These are phyloP conservation scores for Pelvicachromis taeniatus DNA, from an alignment of 2,113 vertebrate genomes.

Conservation along the genomic window DNA sequence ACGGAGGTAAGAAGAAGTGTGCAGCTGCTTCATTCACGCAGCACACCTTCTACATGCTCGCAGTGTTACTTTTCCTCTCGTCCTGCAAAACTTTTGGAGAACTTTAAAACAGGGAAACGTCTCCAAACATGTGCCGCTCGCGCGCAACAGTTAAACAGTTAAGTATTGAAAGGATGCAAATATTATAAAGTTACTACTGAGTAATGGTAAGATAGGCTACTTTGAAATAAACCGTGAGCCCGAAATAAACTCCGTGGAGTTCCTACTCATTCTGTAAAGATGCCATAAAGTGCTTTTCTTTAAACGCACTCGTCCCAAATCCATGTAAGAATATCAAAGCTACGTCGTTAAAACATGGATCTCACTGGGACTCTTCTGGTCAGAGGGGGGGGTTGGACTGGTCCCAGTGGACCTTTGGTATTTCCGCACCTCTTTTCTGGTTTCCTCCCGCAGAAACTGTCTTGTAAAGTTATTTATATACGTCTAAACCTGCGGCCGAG, in stretches of 20 bases:
- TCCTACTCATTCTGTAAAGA: background rate
- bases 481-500: background rate
- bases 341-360: background rate
- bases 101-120: background rate
- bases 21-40: accelerated
- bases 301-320: background rate
- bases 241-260: background rate
- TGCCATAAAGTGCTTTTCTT: background rate
- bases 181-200: background rate
- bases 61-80: background rate
- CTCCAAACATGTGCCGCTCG: background rate
- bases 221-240: background rate
- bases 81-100: background rate
- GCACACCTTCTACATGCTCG: background rate
- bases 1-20: slow-evolving; percentile 75
- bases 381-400: background rate
- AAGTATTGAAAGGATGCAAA: background rate
- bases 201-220: background rate
- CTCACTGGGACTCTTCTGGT: background rate
- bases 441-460: slow-evolving; percentile 65
- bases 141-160: background rate
- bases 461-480: slow-evolving; percentile 52
- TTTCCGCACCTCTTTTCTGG: slow-evolving; percentile 72
- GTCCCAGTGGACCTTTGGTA: slow-evolving; percentile 67
- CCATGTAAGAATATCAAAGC: background rate